Evolutionary conservation across 2,797 vertebrate genomes (phyloP).

Genomic region (Xenops minutus): DNA sequence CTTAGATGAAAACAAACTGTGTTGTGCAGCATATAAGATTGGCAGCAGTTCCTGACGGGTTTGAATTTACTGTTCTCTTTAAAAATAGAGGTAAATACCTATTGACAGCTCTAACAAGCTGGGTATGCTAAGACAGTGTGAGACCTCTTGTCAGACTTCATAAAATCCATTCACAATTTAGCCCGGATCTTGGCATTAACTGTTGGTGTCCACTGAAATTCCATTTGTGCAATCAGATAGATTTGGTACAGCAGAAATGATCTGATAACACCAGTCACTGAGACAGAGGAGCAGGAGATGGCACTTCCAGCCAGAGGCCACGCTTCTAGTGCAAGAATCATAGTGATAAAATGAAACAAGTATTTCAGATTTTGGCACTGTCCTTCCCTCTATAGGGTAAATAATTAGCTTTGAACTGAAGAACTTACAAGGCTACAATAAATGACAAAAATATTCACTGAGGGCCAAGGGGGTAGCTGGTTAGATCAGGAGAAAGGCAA

Average conservation of each 20-base stretch:
- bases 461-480: not conserved
- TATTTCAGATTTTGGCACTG: not conserved
- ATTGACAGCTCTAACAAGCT: not conserved
- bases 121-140: not conserved
- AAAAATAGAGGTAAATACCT: not conserved
- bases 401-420: not conserved
- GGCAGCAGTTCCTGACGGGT: not conserved
- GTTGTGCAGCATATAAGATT: not conserved
- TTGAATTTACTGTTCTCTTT: not conserved
- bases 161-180: not conserved
- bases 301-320: not conserved
- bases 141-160: not conserved
- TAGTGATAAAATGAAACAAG: not conserved
- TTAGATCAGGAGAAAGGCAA: not conserved
- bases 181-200: not conserved
- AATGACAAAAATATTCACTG: not conserved
- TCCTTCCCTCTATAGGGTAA: not conserved
- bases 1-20: not conserved
- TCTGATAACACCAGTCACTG: not conserved
- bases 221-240: rapidly evolving
- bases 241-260: not conserved
- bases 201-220: not conserved
- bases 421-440: not conserved
- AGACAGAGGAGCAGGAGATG: not conserved
- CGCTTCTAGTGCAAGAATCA: not conserved